Percentiles rank a stretch among this genome's conserved stretches.
phyloP scores from a whole-genome alignment of 2,113 vertebrate genomes.

The Oxygymnocypris stewartii region DNA sequence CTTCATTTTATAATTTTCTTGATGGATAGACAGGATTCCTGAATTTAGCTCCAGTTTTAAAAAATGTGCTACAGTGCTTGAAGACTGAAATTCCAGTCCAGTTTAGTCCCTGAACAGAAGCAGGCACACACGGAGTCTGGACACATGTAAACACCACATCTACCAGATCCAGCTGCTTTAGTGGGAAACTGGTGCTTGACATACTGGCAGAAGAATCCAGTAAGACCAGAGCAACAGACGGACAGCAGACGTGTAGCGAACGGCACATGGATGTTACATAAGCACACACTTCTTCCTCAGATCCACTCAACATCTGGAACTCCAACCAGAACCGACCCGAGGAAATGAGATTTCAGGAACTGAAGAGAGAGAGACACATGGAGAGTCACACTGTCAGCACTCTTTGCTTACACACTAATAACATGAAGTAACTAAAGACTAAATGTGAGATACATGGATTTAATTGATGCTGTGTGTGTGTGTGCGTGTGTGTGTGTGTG shows the following conservation, averaged over 20 bases:
- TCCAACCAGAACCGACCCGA: neutral
- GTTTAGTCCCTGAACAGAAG: neutral
- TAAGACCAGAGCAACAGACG: neutral
- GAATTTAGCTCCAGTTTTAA: neutral
- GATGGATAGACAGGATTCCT: neutral
- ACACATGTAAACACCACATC: neutral
- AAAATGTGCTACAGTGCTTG: neutral
- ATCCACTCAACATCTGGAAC: conserved; percentile 24
- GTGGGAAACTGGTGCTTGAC: neutral
- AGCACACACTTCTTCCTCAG: conserved; percentile 23
- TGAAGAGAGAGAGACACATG: neutral
- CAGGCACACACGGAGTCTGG: neutral
- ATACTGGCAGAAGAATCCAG: neutral
- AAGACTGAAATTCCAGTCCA: neutral
- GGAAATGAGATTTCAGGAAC: neutral
- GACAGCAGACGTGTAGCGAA: neutral
- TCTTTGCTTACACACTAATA: neutral
- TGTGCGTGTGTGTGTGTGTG: neutral
- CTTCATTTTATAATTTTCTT: neutral
- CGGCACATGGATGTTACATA: conserved; percentile 45
- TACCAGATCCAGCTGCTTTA: neutral
- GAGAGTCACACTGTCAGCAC: neutral
- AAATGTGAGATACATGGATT: neutral
- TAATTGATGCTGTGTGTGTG: neutral
- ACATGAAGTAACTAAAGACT: neutral